phyloP scores from a whole-genome alignment of 2,797 vertebrate genomes.

The Epinephelus awoara region DNA sequence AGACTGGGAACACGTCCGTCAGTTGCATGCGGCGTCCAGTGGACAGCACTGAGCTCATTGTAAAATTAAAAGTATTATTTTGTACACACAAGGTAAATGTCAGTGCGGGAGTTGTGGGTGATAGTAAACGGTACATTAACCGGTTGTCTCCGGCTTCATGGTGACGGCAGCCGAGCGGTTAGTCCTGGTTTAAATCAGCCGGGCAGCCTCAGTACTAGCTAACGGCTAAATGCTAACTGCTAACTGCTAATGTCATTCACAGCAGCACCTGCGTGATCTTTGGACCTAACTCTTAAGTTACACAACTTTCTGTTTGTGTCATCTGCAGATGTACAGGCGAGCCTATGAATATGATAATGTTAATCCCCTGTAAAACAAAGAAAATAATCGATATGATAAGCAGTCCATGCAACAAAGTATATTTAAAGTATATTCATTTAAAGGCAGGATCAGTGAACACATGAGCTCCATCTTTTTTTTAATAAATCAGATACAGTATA shows the following conservation, averaged over 20 bases:
- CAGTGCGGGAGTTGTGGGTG: not conserved
- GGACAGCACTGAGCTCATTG: not conserved
- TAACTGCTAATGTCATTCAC: too few species aligned
- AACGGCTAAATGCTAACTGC: not conserved
- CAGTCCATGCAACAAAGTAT: too few species aligned
- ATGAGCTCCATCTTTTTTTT: too few species aligned
- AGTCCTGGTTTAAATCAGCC: not conserved
- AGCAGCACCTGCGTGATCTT: not conserved
- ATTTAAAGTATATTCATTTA: too few species aligned
- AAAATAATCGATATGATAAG: too few species aligned
- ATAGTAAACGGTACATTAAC: accelerated
- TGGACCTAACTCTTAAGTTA: not conserved
- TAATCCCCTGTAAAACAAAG: not conserved
- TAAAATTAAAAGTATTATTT: not conserved
- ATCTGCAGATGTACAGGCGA: not conserved
- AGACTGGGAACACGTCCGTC: not conserved
- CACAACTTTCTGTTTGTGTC: not conserved
- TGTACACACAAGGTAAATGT: not conserved
- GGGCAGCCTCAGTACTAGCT: not conserved
- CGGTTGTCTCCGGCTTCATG: accelerated
- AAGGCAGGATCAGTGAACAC: too few species aligned
- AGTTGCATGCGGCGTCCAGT: not conserved
- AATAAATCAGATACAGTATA: too few species aligned
- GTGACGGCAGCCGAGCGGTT: not conserved
- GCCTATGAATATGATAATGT: too few species aligned